A percentile compares a stretch with the other conserved stretches of the same genome.
These are phyloP conservation scores for Urocynchramus pylzowi DNA, from an alignment of 2,113 vertebrate genomes.

Conservation along the genomic window DNA sequence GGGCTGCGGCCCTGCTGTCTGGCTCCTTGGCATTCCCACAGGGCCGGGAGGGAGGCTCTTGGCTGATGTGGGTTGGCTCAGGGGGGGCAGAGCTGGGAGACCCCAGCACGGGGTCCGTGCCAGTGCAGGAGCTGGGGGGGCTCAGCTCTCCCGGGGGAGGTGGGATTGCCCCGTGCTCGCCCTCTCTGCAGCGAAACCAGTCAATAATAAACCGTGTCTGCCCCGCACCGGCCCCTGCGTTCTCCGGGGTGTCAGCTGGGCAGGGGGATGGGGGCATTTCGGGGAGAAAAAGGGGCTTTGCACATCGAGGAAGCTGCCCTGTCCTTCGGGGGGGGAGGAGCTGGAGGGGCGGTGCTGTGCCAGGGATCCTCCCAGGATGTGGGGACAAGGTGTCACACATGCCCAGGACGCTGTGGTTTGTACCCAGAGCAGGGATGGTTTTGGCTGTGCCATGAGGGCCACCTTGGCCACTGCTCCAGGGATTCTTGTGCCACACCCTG, in stretches of 20 bases:
- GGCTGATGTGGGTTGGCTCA: background rate
- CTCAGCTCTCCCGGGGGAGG: background rate
- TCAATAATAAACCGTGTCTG: background rate
- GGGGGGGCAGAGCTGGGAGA: background rate
- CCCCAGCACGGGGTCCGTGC: accelerated
- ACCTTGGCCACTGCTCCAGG: accelerated
- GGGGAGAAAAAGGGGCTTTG: background rate
- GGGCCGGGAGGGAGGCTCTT: accelerated
- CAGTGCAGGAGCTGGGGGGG: background rate
- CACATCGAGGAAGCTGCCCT: background rate
- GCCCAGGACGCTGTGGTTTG: accelerated
- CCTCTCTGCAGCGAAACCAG: background rate
- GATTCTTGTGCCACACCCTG: background rate
- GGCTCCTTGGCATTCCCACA: background rate
- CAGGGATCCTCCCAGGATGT: too few relatives aligned
- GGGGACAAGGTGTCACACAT: accelerated
- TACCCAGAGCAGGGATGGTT: background rate
- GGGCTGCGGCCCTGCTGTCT: background rate
- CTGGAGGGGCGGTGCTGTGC: background rate
- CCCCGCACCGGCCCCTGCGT: background rate
- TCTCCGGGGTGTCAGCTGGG: accelerated
- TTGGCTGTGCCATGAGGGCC: background rate
- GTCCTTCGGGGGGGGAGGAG: background rate
- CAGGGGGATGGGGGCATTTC: accelerated
- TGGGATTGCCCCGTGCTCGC: background rate